A percentile compares a stretch with the other conserved stretches of the same genome.
Evolutionary conservation across 2,797 vertebrate genomes (phyloP).

Genomic region (Micrastur ruficollis): DNA sequence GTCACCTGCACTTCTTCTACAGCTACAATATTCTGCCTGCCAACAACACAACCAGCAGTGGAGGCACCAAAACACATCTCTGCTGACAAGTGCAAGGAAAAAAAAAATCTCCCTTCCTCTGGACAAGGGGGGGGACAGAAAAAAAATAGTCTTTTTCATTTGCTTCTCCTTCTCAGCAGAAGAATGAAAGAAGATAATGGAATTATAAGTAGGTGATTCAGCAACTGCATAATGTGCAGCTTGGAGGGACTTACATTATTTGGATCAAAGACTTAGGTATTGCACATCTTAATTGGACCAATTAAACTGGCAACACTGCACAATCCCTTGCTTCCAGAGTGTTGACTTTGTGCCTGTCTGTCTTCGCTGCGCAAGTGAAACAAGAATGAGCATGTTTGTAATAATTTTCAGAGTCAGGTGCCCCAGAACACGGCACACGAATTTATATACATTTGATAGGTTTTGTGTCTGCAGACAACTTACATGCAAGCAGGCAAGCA

Average conservation of each 20-base stretch:
- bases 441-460: background rate
- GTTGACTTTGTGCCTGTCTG: background rate
- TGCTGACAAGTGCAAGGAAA: background rate
- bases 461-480: background rate
- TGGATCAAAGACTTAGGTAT: slow-evolving; percentile 17
- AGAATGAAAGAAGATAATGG: background rate
- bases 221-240: slow-evolving; percentile 28
- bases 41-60: background rate
- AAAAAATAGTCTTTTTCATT: background rate
- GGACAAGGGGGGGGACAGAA: rapidly evolving
- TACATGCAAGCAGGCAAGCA: background rate
- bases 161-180: background rate
- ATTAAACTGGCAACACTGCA: slow-evolving; percentile 42
- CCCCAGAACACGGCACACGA: background rate
- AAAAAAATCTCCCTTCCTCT: background rate
- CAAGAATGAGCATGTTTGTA: background rate
- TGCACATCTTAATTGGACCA: slow-evolving; percentile 54
- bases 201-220: slow-evolving; percentile 37
- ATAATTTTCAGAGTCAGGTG: background rate
- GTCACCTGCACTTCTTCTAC: background rate
- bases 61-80: background rate
- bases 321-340: background rate
- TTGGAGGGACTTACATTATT: slow-evolving; percentile 52
- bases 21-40: background rate
- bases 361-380: background rate